Percentiles rank a stretch among this genome's conserved stretches.
These are phyloP conservation scores for Lepidocolaptes lacrymiger DNA, from an alignment of 2,797 vertebrate species.

Conservation along the genomic window DNA sequence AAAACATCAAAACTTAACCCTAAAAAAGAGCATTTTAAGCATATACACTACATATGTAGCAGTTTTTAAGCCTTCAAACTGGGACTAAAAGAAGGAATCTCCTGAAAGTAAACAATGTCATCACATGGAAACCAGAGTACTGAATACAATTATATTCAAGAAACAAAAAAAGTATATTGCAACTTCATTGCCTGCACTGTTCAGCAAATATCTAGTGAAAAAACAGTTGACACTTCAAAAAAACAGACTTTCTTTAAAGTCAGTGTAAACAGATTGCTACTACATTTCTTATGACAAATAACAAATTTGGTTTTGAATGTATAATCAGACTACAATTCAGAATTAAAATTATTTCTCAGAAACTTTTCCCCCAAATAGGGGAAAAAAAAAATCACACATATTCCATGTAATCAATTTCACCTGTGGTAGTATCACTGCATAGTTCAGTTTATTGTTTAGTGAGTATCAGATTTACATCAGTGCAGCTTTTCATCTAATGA, in stretches of 20 bases:
- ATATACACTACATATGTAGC: background rate
- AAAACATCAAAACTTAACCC: background rate
- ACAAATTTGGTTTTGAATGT: background rate
- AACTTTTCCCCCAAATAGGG: no score
- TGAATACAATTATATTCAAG: background rate
- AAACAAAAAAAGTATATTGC: background rate
- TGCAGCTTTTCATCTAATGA: background rate
- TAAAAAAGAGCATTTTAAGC: background rate
- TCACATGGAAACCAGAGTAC: background rate
- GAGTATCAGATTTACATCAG: background rate
- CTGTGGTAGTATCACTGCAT: background rate
- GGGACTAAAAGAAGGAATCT: background rate
- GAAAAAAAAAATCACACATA: accelerated
- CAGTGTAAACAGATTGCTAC: background rate
- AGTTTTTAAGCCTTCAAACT: background rate
- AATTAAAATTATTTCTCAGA: background rate
- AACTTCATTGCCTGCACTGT: background rate
- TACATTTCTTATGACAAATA: background rate
- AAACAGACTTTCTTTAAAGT: background rate
- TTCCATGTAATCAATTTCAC: background rate
- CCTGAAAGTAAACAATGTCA: background rate
- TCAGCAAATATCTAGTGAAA: background rate
- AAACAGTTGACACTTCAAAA: background rate
- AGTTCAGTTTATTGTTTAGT: background rate
- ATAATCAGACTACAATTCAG: background rate